Percentiles rank a stretch among this genome's conserved stretches.
Evolutionary conservation across 1,140 invertebrate genomes (phyloP).

Genomic region (Eriocheir sinensis): DNA sequence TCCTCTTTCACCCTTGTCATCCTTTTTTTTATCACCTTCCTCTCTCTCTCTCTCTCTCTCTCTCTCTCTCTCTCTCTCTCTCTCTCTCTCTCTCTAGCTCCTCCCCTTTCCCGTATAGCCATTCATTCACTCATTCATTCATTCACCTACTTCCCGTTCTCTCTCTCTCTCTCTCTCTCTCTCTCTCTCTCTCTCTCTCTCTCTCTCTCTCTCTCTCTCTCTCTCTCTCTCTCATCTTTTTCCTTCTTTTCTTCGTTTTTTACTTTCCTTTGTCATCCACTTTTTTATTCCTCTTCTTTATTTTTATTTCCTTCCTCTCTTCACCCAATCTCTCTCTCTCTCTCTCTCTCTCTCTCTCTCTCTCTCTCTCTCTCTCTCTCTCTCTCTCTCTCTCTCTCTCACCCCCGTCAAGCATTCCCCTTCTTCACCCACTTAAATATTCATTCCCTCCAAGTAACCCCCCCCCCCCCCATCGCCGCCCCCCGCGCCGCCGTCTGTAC

Average conservation of each 20-base stretch:
- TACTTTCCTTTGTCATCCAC: too few species aligned
- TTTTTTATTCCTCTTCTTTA: too few species aligned
- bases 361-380: not conserved
- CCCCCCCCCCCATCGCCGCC: too few species aligned
- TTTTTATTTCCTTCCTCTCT: too few species aligned
- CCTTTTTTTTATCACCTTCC: not conserved
- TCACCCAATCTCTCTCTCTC: too few species aligned
- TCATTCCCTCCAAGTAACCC: too few species aligned
- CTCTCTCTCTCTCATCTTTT: too few species aligned
- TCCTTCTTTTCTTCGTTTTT: too few species aligned
- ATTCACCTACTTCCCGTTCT: not conserved
- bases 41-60: not conserved
- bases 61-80: not conserved
- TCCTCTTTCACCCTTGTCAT: not conserved
- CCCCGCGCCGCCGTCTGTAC: too few species aligned
- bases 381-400: constrained; percentile 22
- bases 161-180: not conserved
- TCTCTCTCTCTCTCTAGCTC: not conserved
- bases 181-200: not conserved
- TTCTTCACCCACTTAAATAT: too few species aligned
- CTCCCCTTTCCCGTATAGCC: not conserved
- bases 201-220: too few species aligned
- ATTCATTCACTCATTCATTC: not conserved
- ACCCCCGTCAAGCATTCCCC: not conserved
- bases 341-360: too few species aligned